Evolutionary conservation across 2,797 vertebrate species (phyloP), one percentile per base, ranked within the genome.

Genomic region (Pipistrellus nathusii): DNA sequence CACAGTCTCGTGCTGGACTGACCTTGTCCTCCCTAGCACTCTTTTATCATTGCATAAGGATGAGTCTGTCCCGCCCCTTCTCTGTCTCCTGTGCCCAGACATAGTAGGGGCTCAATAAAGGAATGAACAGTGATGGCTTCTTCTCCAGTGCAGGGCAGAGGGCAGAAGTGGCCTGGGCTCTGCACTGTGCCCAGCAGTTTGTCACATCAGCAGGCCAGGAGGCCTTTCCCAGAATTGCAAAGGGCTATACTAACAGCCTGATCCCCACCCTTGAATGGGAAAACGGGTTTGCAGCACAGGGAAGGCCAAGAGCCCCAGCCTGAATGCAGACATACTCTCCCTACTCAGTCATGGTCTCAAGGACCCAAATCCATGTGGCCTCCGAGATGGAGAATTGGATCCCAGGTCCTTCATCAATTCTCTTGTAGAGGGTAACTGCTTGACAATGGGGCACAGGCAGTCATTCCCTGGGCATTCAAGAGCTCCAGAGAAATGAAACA

Each of bases 41-140:
- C 30, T 17, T 10, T 1, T 30, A 41, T 64, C 59, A 23, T 44
- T 48, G 46, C 11, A 18, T 2, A 8, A 8, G 83, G 38, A 2
- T 5, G 5, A 72, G 64, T 18, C 23, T 66, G 20, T 13, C 27
- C 59, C 57, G 23, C 41, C 8, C 8, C 17, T 68, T 27, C 53
- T n/a, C n/a, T 41, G 8, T 38, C 85, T 15, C 69, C 59, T 30
- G 30, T 64, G 85, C 38, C 57, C 41, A 5, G 41, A 75, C 75
- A 75, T 23, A 38, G 51, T 3, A 77, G 25, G 46, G 23, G 8
- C 46, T 94, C 91, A 93, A 96, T 94, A 94, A 96, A 95, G 1
- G 2, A 93, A 76, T 76, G 32, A 62, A 81, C 51, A 38, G 35
- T 17, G 11, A 59, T 5, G 38, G 77, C 66, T 91, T 88, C 44